Conservation (phyloP, 2,113 vertebrate genomes). For the Otus sunia region DNA sequence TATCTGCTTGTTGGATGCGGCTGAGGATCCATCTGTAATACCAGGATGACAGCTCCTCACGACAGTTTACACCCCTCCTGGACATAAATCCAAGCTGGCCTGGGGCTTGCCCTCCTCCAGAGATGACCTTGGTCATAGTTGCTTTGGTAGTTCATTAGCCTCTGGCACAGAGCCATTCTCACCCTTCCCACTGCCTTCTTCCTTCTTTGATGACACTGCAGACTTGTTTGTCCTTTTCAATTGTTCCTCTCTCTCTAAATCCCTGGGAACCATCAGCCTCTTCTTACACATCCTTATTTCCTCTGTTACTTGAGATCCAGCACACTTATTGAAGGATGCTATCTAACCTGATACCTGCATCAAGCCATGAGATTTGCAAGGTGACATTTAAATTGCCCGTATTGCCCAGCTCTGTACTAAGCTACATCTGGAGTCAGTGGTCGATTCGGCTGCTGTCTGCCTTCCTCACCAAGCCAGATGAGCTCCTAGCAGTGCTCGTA, state of each 20-base stretch:
- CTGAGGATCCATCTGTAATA: not conserved
- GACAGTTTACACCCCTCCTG: not conserved
- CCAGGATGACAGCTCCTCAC: conserved; percentile 2
- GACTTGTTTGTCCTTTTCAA: not conserved
- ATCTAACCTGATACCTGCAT: not conserved
- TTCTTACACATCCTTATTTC: not conserved
- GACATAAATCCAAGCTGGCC: conserved; percentile 6
- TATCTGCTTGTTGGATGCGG: not conserved
- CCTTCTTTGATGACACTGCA: not conserved
- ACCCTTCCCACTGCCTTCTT: not conserved
- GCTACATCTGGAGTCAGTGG: not conserved
- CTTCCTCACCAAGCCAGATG: not conserved
- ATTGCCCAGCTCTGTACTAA: not conserved
- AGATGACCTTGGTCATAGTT: not conserved
- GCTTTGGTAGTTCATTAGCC: not conserved
- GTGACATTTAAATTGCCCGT: not conserved
- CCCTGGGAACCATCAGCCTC: not conserved
- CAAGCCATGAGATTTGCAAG: not conserved
- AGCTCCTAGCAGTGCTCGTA: not conserved
- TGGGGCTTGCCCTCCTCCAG: not conserved
- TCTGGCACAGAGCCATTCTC: not conserved
- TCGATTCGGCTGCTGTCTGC: not conserved
- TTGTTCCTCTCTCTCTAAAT: not conserved
- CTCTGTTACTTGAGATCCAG: not conserved
- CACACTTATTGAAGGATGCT: not conserved